Evolutionary conservation across 2,797 vertebrate genomes (phyloP), one percentile per base, ranked within the genome.

Genomic region (Semaprochilodus insignis): DNA sequence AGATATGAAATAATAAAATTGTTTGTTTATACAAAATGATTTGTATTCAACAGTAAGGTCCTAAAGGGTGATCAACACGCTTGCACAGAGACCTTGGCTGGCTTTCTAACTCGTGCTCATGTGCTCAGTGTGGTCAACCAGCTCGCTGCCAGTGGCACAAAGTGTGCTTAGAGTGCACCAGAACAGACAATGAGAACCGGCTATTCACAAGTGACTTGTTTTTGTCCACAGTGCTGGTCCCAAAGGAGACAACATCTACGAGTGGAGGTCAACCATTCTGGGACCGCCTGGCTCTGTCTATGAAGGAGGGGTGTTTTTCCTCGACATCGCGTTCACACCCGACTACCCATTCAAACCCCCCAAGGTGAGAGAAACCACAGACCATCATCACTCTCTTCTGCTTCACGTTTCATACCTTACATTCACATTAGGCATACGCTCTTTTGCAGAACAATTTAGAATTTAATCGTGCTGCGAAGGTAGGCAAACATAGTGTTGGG

Each of bases 341-440:
- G 96, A 97, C 90, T 97, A 97, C 87, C 96, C 96, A 36, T 97
- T 97, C 91, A 97, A 97, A 91, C 96, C 96, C 91, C 96, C 96
- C 88, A 97, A 97, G 95, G 96, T 97, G 93, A 94, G 87, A 74
- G 69, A 10, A 36, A 3, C 48, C 36, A 3, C 40, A 14, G 1
- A 31, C 62, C 14, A 3, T 23, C 1, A 17, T 51, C 27, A 14
- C 19, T 66, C 17, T 57, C 7, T 65, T 17, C 23, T 31, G 6
- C 44, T 48, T 48, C 44, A 48, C 44, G 27, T 59, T 81, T 76
- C 4, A 4, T n/a, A 19, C 23, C 60, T 55, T 13, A 48, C 44
- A 11, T 48, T 48, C 8, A 48, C 44, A 13, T 48, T 11, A 2
- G 8, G 8, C 44, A 10, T 7, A 48, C 11, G 44, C 44, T 48